A percentile compares a stretch with the other conserved stretches of the same genome.
Evolutionary conservation across 1,140 invertebrate species (phyloP).

Genomic region (Wiebesia pumilae): DNA sequence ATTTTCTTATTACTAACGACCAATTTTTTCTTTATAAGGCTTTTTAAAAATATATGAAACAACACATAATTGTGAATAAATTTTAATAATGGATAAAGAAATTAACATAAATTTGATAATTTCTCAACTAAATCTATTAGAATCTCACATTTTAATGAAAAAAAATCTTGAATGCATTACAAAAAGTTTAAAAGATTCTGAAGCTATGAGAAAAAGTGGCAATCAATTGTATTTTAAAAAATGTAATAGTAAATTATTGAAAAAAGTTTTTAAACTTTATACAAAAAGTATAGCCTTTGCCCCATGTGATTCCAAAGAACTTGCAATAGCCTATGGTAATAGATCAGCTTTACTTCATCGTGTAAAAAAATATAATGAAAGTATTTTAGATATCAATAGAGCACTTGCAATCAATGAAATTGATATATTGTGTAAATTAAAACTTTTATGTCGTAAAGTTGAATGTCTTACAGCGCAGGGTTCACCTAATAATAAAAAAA

Average conservation of each 20-base stretch:
- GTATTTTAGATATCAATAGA: conserved; percentile 29
- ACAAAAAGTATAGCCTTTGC: conserved; percentile 39
- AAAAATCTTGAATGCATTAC: background rate
- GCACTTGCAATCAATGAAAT: background rate
- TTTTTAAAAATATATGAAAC: background rate
- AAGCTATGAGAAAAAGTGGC: background rate
- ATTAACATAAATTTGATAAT: background rate
- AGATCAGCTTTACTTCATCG: conserved; percentile 31
- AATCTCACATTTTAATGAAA: background rate
- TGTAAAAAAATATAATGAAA: conserved; percentile 29
- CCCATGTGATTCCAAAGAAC: background rate
- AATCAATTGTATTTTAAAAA: background rate
- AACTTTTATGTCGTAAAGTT: conserved; percentile 22
- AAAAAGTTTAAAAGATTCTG: background rate
- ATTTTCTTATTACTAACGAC: background rate
- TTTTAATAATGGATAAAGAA: conserved; percentile 26
- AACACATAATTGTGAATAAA: background rate
- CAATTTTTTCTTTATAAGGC: background rate
- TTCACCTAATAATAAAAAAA: background rate
- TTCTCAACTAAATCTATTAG: background rate
- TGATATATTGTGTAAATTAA: background rate
- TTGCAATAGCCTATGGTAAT: conserved; percentile 22
- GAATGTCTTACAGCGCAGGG: background rate
- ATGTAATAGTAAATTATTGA: background rate
- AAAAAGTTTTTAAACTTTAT: conserved; percentile 24